Percentiles rank a stretch among this genome's conserved stretches.
phyloP scores from a whole-genome alignment of 2,113 vertebrate species.

The Corvus hawaiiensis region DNA sequence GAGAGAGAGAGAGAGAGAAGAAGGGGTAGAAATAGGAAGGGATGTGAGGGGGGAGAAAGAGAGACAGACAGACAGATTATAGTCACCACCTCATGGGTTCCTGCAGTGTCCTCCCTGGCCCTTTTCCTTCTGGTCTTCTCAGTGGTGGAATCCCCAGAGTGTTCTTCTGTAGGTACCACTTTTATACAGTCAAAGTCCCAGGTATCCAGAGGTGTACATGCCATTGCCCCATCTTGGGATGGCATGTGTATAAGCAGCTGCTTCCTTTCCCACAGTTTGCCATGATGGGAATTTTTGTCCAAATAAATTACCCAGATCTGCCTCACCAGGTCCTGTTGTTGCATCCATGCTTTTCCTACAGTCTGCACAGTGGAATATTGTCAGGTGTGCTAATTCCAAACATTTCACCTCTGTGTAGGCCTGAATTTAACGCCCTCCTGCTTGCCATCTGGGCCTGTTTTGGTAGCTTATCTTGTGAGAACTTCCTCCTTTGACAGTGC shows the following conservation, averaged over 20 bases:
- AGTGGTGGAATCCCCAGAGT: not conserved
- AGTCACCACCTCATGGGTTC: not conserved
- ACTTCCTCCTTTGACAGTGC: not conserved
- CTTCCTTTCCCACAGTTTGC: not conserved
- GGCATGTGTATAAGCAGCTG: not conserved
- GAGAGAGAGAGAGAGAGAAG: not conserved
- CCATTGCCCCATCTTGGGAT: not conserved
- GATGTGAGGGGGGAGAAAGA: rapidly evolving
- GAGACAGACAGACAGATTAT: not conserved
- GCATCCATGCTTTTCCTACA: not conserved
- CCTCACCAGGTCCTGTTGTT: not conserved
- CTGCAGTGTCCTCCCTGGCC: not conserved
- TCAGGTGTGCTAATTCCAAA: not conserved
- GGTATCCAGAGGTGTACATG: rapidly evolving
- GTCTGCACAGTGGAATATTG: too few species aligned
- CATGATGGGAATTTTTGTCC: not conserved
- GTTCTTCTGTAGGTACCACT: not conserved
- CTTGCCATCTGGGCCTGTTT: not conserved
- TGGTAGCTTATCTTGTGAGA: too few species aligned
- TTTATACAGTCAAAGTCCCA: not conserved
- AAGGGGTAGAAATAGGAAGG: not conserved
- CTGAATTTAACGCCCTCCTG: not conserved
- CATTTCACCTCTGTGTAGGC: not conserved
- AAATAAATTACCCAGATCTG: not conserved
- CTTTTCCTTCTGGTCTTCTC: not conserved